phyloP scores from a whole-genome alignment of 2,113 vertebrate genomes.

The Promerops cafer region DNA sequence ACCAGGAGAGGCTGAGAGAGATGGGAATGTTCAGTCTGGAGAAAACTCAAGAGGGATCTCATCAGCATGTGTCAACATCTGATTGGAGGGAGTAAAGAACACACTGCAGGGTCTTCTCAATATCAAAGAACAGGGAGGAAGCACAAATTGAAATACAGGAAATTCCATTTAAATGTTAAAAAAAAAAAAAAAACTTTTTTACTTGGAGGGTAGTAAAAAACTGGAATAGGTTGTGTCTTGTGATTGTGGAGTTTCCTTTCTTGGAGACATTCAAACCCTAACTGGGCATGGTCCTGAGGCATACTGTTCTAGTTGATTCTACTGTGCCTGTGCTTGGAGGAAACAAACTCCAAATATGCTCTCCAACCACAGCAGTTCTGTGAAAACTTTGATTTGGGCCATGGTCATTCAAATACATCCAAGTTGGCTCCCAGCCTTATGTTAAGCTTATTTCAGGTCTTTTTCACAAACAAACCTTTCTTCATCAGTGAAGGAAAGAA shows the following conservation, averaged over 20 bases:
- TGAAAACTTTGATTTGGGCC: not conserved
- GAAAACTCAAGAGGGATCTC: not conserved
- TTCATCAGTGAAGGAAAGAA: not conserved
- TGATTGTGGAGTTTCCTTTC: not conserved
- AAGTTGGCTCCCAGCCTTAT: not conserved
- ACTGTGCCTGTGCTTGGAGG: not conserved
- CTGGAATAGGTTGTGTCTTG: not conserved
- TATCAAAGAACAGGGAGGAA: not conserved
- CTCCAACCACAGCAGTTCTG: not conserved
- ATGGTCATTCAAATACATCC: not conserved
- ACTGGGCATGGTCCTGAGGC: not conserved
- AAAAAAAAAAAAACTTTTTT: not conserved
- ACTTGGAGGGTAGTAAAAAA: not conserved
- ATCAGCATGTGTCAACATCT: not conserved
- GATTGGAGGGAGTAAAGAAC: not conserved
- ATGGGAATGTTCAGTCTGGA: not conserved
- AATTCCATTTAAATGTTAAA: not conserved
- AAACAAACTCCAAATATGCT: not conserved
- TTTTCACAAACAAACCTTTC: not conserved
- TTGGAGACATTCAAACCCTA: not conserved
- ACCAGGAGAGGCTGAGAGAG: not conserved
- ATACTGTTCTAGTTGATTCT: not conserved
- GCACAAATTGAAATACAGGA: not conserved
- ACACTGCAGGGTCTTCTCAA: not conserved
- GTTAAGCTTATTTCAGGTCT: not conserved